Evolutionary conservation across 2,888 invertebrate genomes (phyloP), one percentile per base, ranked within the genome.

Genomic region (Seladonia tumulorum): DNA sequence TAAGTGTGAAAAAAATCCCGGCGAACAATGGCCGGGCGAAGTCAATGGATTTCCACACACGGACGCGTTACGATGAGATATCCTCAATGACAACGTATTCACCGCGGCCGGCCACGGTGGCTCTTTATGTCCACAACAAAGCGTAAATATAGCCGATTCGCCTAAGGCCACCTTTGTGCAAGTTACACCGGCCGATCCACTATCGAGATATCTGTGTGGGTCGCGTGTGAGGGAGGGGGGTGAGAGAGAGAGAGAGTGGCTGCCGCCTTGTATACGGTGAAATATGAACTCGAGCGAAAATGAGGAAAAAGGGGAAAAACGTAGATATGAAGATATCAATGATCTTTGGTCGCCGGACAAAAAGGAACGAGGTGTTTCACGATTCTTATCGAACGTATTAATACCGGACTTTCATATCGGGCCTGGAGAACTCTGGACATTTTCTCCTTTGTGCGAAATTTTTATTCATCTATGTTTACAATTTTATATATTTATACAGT

Each of bases 51-150:
- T 68, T 39, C 12, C 79, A 87, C 91, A 72, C 29, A 89, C 89
- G 90, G 91, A 90, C 90, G 89, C 93, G 89, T 90, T 89, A 88
- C 91, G 93, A 93, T 93, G 93, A 94, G 93, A 93, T 93, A 92
- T 35, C 66, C 93, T 93, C 91, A 93, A 93, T 91, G 93, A 93
- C 91, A 91, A 91, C 70, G 86, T 74, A 88, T 88, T 88, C 86
- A 86, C 75, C 79, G 86, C 79, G 76, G 90, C 89, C 93, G 92
- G 92, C 93, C 92, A 93, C 89, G 90, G 91, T 90, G 85, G 90
- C 90, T 93, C 92, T 93, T 93, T 93, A 94, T 93, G 91, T 91
- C 90, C 93, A 92, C 93, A 93, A 93, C 93, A 94, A 94, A 93
- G 92, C 93, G 93, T 93, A 94, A 94, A 93, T 94, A 93, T 91